phyloP scores from a whole-genome alignment of 2,797 vertebrate species.

The Molossus alvarezi region DNA sequence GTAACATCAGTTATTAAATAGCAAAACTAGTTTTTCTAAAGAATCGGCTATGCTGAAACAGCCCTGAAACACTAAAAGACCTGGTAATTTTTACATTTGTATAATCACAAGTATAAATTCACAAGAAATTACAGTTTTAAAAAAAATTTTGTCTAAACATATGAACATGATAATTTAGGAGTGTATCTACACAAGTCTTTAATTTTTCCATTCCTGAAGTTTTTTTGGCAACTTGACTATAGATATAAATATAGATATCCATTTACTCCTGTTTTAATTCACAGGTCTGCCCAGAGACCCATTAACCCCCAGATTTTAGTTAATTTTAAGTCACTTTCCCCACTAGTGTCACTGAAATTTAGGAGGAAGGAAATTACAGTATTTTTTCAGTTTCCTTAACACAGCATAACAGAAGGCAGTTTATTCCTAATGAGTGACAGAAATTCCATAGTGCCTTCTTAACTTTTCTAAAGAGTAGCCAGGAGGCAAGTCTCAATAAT shows the following conservation, averaged over 20 bases:
- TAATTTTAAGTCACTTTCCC: slow-evolving; percentile 43
- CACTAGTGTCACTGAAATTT: not conserved
- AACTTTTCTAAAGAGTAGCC: not conserved
- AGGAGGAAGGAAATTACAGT: not conserved
- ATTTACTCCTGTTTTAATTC: not conserved
- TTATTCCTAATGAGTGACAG: not conserved
- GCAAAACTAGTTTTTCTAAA: slow-evolving; percentile 1
- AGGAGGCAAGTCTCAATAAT: not conserved
- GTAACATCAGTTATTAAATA: not conserved
- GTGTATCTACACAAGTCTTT: not conserved
- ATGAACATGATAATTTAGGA: not conserved
- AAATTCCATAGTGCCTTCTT: not conserved
- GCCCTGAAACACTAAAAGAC: not conserved
- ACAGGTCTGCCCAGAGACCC: not conserved
- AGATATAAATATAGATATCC: not conserved
- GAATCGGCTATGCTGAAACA: not conserved
- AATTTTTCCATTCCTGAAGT: slow-evolving; percentile 13
- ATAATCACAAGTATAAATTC: slow-evolving; percentile 30
- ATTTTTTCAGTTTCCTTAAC: not conserved
- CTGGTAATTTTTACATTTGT: not conserved
- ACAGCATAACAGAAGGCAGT: not conserved
- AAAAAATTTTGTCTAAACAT: not conserved
- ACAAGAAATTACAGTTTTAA: not conserved
- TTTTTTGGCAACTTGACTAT: not conserved
- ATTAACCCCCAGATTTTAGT: not conserved